phyloP scores from a whole-genome alignment of 1,140 invertebrate species.

The Papilio machaon region DNA sequence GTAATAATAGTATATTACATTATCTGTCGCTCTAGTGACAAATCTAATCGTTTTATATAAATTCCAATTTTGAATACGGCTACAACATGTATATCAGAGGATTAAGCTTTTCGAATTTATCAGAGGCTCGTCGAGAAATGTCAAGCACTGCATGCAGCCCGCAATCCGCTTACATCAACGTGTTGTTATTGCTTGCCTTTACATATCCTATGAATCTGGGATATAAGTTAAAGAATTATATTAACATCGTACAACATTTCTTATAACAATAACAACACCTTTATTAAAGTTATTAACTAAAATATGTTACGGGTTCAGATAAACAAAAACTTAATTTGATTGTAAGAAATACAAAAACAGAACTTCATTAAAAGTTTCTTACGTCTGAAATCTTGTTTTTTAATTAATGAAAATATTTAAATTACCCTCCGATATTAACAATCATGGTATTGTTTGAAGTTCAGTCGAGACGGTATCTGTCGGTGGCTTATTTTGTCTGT shows the following conservation, averaged over 20 bases:
- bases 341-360: not conserved
- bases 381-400: not conserved
- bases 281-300: too few relatives aligned
- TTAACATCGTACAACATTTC: too few relatives aligned
- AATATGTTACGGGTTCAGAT: too few relatives aligned
- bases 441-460: not conserved
- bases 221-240: too few relatives aligned
- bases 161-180: conserved; percentile 9
- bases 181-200: conserved; percentile 1
- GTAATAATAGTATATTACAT: too few relatives aligned
- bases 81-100: not conserved
- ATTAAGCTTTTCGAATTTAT: conserved; percentile 16
- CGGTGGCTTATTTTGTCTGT: not conserved
- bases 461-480: not conserved
- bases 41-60: not conserved
- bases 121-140: not conserved
- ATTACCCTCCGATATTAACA: not conserved
- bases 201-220: too few relatives aligned
- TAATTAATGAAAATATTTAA: too few relatives aligned
- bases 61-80: not conserved
- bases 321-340: too few relatives aligned
- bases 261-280: too few relatives aligned
- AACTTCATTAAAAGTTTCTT: not conserved
- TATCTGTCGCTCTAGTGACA: not conserved
- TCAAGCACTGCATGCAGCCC: not conserved